A percentile compares a stretch with the other conserved stretches of the same genome.
phyloP scores from a whole-genome alignment of 2,888 invertebrate species.

The Drosophila birchii region DNA sequence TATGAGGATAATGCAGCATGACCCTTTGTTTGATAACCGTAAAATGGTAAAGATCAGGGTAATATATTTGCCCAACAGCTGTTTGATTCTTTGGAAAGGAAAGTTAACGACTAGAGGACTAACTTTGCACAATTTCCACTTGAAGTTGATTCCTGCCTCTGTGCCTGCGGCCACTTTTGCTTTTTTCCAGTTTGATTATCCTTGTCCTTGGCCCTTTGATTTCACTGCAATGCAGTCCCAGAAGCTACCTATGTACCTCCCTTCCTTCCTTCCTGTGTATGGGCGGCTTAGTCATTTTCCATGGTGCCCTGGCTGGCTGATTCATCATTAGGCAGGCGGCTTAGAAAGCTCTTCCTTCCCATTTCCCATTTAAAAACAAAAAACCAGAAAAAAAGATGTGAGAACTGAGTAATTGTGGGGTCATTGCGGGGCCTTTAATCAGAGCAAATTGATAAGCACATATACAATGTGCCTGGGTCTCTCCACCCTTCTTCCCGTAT shows the following conservation, averaged over 20 bases:
- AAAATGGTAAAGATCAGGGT: slow-evolving; percentile 10
- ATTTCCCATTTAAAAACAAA: slow-evolving; percentile 9
- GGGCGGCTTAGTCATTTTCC: slow-evolving; percentile 24
- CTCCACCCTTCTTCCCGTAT: not conserved
- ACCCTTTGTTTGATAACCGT: slow-evolving; percentile 10
- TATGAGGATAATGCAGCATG: slow-evolving; percentile 19
- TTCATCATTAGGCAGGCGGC: slow-evolving; percentile 54
- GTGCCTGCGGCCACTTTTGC: not conserved
- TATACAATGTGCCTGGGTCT: not conserved
- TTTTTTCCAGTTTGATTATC: slow-evolving; percentile 3
- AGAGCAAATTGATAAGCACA: slow-evolving; percentile 41
- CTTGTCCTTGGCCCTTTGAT: slow-evolving; percentile 42
- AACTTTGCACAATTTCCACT: not conserved
- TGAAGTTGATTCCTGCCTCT: not conserved
- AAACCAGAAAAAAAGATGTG: not conserved
- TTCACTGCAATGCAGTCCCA: slow-evolving; percentile 41
- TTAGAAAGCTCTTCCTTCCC: slow-evolving; percentile 15
- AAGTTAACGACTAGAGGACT: not conserved
- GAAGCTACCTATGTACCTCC: too few species aligned
- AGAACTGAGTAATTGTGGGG: slow-evolving; percentile 36
- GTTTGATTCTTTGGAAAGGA: not conserved
- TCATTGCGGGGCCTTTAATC: slow-evolving; percentile 34
- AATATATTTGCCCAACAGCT: slow-evolving; percentile 1
- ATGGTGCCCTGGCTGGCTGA: slow-evolving; percentile 10
- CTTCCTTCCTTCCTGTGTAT: not conserved